phyloP scores from a whole-genome alignment of 2,888 invertebrate genomes.

The Rhopalosiphum nymphaeae region DNA sequence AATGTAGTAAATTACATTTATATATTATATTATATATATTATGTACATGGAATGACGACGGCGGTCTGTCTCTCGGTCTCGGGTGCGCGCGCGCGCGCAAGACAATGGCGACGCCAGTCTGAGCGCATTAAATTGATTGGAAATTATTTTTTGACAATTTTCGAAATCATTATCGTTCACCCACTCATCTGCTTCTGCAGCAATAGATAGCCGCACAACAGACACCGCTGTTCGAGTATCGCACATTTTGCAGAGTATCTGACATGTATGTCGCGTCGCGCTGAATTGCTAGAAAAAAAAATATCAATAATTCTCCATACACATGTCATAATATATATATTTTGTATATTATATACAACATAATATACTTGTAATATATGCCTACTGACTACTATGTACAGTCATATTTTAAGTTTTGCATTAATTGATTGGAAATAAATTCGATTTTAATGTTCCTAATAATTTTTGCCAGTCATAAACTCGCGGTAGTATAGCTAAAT shows the following conservation, averaged over 20 bases:
- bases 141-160: slow-evolving; percentile 51
- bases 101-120: slow-evolving; percentile 60
- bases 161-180: neutral
- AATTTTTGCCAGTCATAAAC: neutral
- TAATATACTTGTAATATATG: neutral
- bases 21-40: neutral
- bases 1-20: neutral
- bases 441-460: neutral
- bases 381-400: neutral
- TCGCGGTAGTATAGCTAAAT: neutral
- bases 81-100: neutral
- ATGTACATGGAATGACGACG: neutral
- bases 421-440: neutral
- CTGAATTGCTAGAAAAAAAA: neutral
- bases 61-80: neutral
- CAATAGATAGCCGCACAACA: neutral
- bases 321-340: neutral
- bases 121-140: slow-evolving; percentile 56
- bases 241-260: neutral
- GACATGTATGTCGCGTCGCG: neutral
- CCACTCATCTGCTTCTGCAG: slow-evolving; percentile 10
- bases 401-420: neutral
- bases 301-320: neutral
- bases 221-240: neutral
- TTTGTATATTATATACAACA: neutral